Conservation (phyloP, 2,888 invertebrate genomes). For the Endomychus coccineus region DNA sequence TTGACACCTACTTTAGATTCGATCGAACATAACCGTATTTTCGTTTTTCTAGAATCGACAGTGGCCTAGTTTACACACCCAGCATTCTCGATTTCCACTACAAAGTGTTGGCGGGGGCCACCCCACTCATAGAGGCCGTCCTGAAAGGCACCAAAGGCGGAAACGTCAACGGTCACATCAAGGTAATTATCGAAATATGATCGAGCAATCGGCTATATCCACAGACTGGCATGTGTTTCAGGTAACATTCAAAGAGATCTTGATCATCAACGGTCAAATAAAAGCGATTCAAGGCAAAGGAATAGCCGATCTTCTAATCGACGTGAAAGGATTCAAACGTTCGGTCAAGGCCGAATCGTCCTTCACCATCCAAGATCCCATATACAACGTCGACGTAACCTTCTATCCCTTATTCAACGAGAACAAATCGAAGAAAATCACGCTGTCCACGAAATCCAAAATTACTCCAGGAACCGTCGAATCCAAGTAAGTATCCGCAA, state of each 20-base stretch:
- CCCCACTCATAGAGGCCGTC: slow-evolving; percentile 50
- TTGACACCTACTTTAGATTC: too few species aligned
- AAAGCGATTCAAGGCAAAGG: slow-evolving; percentile 59
- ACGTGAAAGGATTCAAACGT: slow-evolving; percentile 53
- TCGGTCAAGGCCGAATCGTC: slow-evolving; percentile 57
- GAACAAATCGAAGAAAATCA: slow-evolving; percentile 60
- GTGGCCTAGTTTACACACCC: too few species aligned
- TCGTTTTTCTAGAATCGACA: too few species aligned
- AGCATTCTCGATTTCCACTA: slow-evolving; percentile 6
- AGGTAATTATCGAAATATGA: slow-evolving; percentile 33
- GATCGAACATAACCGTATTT: too few species aligned
- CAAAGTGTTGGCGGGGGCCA: slow-evolving; percentile 38
- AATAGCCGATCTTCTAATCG: slow-evolving; percentile 51
- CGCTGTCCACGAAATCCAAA: slow-evolving; percentile 56
- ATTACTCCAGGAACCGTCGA: slow-evolving; percentile 48
- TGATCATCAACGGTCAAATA: slow-evolving; percentile 58
- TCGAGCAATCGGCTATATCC: background rate
- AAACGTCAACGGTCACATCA: slow-evolving; percentile 45
- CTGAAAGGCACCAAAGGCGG: slow-evolving; percentile 45
- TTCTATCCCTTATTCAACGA: slow-evolving; percentile 62
- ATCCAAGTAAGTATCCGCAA: slow-evolving; percentile 55
- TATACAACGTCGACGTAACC: slow-evolving; percentile 55
- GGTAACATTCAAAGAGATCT: slow-evolving; percentile 49
- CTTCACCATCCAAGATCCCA: slow-evolving; percentile 53
- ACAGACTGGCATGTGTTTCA: slow-evolving; percentile 1